phyloP scores from a whole-genome alignment of 2,797 vertebrate species.

The Darevskia nairensis region DNA sequence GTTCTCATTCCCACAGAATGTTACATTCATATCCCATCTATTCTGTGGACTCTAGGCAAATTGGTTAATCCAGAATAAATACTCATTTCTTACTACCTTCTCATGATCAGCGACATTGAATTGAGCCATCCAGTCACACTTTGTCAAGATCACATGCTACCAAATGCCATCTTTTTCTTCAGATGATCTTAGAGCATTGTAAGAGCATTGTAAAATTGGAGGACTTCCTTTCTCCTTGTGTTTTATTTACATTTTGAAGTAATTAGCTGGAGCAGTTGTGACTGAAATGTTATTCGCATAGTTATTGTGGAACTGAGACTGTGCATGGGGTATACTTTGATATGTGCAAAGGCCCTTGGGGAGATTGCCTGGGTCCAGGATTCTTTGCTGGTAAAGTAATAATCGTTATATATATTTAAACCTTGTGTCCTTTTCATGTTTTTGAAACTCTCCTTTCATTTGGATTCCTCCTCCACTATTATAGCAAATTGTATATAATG shows the following conservation, averaged over 20 bases:
- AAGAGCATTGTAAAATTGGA: too few relatives aligned
- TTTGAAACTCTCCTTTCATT: neutral
- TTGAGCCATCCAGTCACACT: too few relatives aligned
- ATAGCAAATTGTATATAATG: neutral
- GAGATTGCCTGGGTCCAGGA: neutral
- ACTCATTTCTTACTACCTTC: neutral
- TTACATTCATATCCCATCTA: neutral
- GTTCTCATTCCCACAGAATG: neutral
- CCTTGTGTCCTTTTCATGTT: neutral
- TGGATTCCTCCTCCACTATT: neutral
- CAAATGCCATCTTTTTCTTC: too few relatives aligned
- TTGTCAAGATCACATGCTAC: too few relatives aligned
- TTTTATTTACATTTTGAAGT: too few relatives aligned
- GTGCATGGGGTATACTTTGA: neutral
- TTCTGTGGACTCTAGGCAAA: neutral
- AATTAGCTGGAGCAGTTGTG: too few relatives aligned
- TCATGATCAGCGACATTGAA: too few relatives aligned
- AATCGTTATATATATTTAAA: neutral
- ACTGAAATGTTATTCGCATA: neutral
- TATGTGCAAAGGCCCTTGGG: neutral
- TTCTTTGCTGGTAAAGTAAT: neutral
- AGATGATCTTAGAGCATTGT: too few relatives aligned
- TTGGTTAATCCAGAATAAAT: neutral
- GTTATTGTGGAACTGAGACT: conserved; percentile 5
- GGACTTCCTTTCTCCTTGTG: too few relatives aligned